Base-by-base conservation (phyloP, 64 coral and sea anemone species). In the Pachyseris speciosa region DNA sequence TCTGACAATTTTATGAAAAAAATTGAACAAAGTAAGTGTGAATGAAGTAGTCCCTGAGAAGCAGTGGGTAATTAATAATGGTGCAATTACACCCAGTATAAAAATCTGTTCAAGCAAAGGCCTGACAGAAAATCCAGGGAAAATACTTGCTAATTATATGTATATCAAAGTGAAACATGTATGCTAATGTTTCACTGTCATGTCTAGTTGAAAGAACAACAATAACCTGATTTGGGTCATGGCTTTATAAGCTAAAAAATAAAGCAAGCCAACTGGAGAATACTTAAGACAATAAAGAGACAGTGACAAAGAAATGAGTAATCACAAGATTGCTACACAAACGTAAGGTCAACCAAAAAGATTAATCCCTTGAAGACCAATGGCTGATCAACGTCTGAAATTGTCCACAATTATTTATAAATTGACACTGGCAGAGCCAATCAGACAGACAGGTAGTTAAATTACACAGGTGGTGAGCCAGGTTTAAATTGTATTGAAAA, bases 381-480 rank as follows among this genome's bases (percentile, higher is more conserved):
- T 81, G 77, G 63, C 51, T 81, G 51, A 60, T 57, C 75, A 40
- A 39, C 61, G 83, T 86, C 83, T 86, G 37, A 68, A 69, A 64
- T 4, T 70, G 42, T 51, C 83, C 33, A 40, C 83, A 72, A 69
- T 86, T 86, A 86, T 86, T 86, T 86, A 86, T 86, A 67, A 86
- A 86, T 72, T 86, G 83, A 69, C 83, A 86, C 48, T 33, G 25
- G 1, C 64, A 51, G 29, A 86, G 64, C 83, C 83, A 86, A 86
- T 86, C 83, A 86, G 40, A 67, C 83, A 24, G 70, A 61, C 63
- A 69, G 67, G 39, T 51, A 69, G 63, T 69, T 86, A 67, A 69
- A 86, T 86, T 86, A 39, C 83, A 86, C 83, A 69, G 77, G 83
- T 86, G 83, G 63, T 72, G 40, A 72, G n/a, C 83, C 63, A 69